Evolutionary conservation across 2,888 invertebrate genomes (phyloP).

Genomic region (Hemistola chrysoprasaria): DNA sequence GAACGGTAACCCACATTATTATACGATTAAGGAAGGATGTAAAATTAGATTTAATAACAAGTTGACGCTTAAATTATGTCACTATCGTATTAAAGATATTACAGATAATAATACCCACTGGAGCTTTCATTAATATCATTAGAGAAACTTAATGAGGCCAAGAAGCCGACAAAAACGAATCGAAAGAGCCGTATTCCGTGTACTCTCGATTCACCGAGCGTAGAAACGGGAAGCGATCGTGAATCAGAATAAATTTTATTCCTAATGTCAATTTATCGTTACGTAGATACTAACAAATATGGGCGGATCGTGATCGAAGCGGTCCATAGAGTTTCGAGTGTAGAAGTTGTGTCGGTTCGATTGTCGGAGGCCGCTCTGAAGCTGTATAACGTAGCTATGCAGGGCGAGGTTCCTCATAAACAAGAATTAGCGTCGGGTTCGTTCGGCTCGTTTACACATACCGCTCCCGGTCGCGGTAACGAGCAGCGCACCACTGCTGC

Average conservation of each 20-base stretch:
- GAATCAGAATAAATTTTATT: slow-evolving; percentile 42
- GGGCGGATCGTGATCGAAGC: slow-evolving; percentile 49
- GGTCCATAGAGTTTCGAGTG: slow-evolving; percentile 50
- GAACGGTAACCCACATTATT: slow-evolving; percentile 55
- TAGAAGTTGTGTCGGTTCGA: slow-evolving; percentile 49
- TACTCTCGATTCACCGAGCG: slow-evolving; percentile 30
- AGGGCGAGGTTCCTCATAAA: slow-evolving; percentile 69
- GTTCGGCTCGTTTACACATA: slow-evolving; percentile 77
- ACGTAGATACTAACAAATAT: slow-evolving; percentile 30
- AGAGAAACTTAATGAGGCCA: slow-evolving; percentile 46
- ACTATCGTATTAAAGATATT: slow-evolving; percentile 55
- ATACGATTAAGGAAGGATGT: slow-evolving; percentile 3
- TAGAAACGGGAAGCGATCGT: slow-evolving; percentile 44
- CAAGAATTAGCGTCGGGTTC: slow-evolving; percentile 76
- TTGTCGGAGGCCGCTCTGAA: slow-evolving; percentile 62
- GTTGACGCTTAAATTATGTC: slow-evolving; percentile 58
- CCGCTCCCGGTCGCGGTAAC: slow-evolving; percentile 71
- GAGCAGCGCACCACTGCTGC: slow-evolving; percentile 31
- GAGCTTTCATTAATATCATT: slow-evolving; percentile 51
- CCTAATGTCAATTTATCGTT: slow-evolving; percentile 47
- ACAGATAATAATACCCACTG: slow-evolving; percentile 55
- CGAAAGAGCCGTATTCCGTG: slow-evolving; percentile 30
- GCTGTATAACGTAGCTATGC: slow-evolving; percentile 58
- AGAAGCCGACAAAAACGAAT: slow-evolving; percentile 33
- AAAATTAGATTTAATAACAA: too few relatives aligned